Conservation (phyloP, 2,797 vertebrate genomes). For the Mormyrops attenuatus region DNA sequence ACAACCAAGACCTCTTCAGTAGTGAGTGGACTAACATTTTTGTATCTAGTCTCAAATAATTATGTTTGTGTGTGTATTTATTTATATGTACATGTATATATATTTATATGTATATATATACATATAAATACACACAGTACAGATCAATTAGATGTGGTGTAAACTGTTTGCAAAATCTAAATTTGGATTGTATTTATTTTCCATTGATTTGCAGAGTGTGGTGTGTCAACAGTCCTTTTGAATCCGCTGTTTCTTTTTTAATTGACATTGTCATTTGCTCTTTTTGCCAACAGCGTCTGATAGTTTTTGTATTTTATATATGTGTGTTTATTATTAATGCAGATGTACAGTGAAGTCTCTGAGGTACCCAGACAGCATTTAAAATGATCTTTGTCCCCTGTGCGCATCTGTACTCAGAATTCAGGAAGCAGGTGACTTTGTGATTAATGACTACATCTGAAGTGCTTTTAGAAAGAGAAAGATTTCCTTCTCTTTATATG, state of each 20-base stretch:
- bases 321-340: neutral
- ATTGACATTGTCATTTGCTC: conserved; percentile 2
- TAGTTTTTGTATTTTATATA: conserved; percentile 7
- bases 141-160: neutral
- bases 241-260: neutral
- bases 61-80: neutral
- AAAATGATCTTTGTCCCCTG: neutral
- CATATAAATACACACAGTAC: conserved; percentile 41
- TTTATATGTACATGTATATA: neutral
- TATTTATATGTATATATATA: neutral
- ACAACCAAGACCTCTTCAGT: conserved; percentile 17
- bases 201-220: conserved; percentile 9
- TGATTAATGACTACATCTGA: neutral
- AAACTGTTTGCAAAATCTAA: conserved; percentile 45
- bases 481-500: neutral
- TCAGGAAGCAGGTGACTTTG: neutral
- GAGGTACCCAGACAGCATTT: conserved; percentile 1
- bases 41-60: conserved; percentile 22
- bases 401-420: neutral
- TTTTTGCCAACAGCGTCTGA: neutral
- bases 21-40: conserved; percentile 13
- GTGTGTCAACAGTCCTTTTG: neutral
- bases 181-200: conserved; percentile 45
- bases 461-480: neutral
- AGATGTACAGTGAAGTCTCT: conserved; percentile 1